phyloP scores from a whole-genome alignment of 2,113 vertebrate genomes.

The Prietella phreatophila region DNA sequence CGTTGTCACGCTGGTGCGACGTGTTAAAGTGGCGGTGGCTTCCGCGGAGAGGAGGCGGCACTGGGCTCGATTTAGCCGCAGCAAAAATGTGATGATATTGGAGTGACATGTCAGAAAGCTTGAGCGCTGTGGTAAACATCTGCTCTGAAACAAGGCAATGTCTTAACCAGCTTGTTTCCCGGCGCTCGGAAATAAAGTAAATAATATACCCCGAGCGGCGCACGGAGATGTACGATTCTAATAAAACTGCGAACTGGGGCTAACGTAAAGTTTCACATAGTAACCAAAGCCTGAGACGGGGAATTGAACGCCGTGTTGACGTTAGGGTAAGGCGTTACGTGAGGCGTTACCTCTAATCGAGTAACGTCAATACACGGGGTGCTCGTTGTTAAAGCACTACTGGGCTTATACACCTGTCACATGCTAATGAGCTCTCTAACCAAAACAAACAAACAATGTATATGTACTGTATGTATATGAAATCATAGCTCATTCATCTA shows the following conservation, averaged over 20 bases:
- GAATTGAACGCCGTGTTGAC: neutral
- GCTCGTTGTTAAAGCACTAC: neutral
- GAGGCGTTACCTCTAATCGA: neutral
- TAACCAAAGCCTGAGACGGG: neutral
- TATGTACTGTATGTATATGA: neutral
- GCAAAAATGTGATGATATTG: conserved; percentile 49
- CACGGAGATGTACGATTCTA: neutral
- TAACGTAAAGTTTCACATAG: neutral
- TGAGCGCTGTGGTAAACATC: conserved; percentile 50
- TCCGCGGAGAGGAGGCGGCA: conserved; percentile 19
- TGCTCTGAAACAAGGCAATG: conserved; percentile 37
- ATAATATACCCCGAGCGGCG: neutral
- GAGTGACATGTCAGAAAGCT: conserved; percentile 52
- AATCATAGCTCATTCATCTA: neutral
- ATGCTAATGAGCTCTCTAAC: neutral
- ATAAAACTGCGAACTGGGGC: conserved; percentile 5
- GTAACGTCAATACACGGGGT: neutral
- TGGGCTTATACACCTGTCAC: neutral
- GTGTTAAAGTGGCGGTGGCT: conserved; percentile 30
- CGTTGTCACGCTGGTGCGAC: conserved; percentile 35
- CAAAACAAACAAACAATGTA: neutral
- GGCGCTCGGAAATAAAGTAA: conserved; percentile 17
- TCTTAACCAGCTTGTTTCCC: conserved; percentile 34
- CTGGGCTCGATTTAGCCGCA: conserved; percentile 46
- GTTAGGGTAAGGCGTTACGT: neutral